Percentiles rank a stretch among this genome's conserved stretches.
Conservation (phyloP, 2,888 invertebrate genomes). For the Octonoba sinensis region DNA sequence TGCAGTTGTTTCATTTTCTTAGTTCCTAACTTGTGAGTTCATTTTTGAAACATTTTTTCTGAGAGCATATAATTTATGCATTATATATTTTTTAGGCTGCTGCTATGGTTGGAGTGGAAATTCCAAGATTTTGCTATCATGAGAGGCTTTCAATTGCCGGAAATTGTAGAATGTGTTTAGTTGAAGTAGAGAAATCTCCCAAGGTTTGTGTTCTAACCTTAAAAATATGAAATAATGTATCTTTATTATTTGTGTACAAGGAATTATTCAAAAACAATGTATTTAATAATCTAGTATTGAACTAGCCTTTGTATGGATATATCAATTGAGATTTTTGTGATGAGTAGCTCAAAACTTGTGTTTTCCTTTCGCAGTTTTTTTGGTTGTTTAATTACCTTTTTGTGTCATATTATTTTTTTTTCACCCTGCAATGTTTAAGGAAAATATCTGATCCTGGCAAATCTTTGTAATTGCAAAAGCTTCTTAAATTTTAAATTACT, state of each 20-base stretch:
- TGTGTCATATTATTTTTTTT: too few relatives aligned
- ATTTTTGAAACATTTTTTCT: not conserved
- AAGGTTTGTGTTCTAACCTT: conserved; percentile 75
- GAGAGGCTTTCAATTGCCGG: conserved; percentile 98
- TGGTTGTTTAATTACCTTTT: too few relatives aligned
- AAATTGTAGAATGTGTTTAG: conserved; percentile 96
- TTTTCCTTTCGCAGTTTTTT: too few relatives aligned
- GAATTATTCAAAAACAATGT: not conserved
- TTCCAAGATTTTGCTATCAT: conserved; percentile 99
- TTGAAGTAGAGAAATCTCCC: conserved; percentile 97
- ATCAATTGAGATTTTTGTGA: too few relatives aligned
- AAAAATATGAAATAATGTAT: not conserved
- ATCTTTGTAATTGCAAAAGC: too few relatives aligned
- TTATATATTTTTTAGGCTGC: conserved; percentile 81
- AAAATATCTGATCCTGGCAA: too few relatives aligned
- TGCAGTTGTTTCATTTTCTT: not conserved
- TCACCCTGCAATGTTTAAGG: too few relatives aligned
- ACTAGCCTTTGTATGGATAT: too few relatives aligned
- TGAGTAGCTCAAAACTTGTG: too few relatives aligned
- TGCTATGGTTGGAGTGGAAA: conserved; percentile 94
- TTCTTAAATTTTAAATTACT: too few relatives aligned
- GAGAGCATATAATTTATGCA: not conserved
- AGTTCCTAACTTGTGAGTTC: not conserved
- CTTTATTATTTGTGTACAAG: not conserved
- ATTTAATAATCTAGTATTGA: too few relatives aligned